These are phyloP conservation scores for Styela clava DNA, from an alignment of 23 tunicate genomes.

Conservation along the genomic window DNA sequence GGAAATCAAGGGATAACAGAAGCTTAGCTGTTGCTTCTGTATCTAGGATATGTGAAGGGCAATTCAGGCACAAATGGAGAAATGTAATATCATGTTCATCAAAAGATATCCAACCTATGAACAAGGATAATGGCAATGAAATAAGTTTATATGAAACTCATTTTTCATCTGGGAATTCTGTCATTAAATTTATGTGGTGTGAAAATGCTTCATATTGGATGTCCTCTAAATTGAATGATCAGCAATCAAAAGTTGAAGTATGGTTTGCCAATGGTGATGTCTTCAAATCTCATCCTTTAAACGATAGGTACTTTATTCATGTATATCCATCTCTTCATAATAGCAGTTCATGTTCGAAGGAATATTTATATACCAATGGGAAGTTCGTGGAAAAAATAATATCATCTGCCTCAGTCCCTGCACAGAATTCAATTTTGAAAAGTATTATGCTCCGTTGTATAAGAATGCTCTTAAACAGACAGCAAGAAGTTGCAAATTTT, in stretches of 20 bases:
- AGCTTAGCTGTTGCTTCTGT: conserved; percentile 33
- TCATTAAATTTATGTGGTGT: conserved; percentile 40
- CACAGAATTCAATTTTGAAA: conserved; percentile 34
- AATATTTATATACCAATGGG: neutral
- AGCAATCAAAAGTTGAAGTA: conserved; percentile 16
- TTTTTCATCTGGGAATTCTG: neutral
- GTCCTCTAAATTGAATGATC: neutral
- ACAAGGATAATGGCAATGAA: neutral
- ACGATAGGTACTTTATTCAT: conserved; percentile 44
- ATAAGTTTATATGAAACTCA: neutral
- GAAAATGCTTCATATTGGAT: conserved; percentile 41
- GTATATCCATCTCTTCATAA: neutral
- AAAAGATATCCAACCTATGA: neutral
- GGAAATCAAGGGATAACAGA: neutral
- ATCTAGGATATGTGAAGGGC: conserved; percentile 44
- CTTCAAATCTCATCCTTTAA: conserved; percentile 10
- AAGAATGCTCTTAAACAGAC: conserved; percentile 29
- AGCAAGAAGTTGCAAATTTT: neutral
- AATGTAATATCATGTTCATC: neutral
- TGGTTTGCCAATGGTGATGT: conserved; percentile 54
- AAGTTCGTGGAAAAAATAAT: conserved; percentile 24
- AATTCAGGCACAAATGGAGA: conserved; percentile 59
- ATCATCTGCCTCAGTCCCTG: conserved; percentile 59
- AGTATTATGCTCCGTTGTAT: conserved; percentile 43
- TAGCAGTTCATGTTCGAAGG: neutral